Percentiles rank a stretch among this genome's conserved stretches.
Evolutionary conservation across 2,888 invertebrate species (phyloP).

Genomic region (Rhingia campestris): DNA sequence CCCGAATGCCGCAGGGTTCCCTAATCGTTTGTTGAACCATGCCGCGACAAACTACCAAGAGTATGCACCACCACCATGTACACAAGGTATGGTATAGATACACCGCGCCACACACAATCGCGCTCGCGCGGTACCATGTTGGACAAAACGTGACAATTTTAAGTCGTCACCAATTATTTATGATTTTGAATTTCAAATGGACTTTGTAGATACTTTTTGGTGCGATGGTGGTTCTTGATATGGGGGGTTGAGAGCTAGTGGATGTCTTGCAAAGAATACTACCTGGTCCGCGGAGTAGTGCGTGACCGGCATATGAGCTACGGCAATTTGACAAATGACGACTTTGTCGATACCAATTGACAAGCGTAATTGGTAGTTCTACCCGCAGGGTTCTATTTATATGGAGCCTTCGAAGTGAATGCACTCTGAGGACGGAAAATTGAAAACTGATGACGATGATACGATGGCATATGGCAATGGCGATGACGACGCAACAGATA

Average conservation of each 20-base stretch:
- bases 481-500: constrained; percentile 35
- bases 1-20: constrained; percentile 62
- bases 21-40: constrained; percentile 70
- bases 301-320: constrained; percentile 67
- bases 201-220: constrained; percentile 36
- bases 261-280: constrained; percentile 17
- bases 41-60: constrained; percentile 28
- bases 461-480: not conserved
- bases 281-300: constrained; percentile 32
- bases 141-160: constrained; percentile 71
- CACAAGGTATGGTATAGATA: not conserved
- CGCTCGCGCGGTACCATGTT: constrained; percentile 37
- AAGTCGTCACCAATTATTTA: constrained; percentile 70
- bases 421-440: constrained; percentile 42
- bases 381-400: constrained; percentile 5
- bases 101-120: not conserved
- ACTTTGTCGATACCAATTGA: constrained; percentile 71
- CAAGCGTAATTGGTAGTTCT: constrained; percentile 67
- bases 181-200: constrained; percentile 65
- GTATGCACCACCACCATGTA: not conserved
- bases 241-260: not conserved
- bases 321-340: constrained; percentile 67
- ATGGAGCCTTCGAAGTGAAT: constrained; percentile 50
- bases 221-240: not conserved
- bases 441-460: too few relatives aligned